Evolutionary conservation across 2,888 invertebrate species (phyloP).

Genomic region (Stenodema calcarata): DNA sequence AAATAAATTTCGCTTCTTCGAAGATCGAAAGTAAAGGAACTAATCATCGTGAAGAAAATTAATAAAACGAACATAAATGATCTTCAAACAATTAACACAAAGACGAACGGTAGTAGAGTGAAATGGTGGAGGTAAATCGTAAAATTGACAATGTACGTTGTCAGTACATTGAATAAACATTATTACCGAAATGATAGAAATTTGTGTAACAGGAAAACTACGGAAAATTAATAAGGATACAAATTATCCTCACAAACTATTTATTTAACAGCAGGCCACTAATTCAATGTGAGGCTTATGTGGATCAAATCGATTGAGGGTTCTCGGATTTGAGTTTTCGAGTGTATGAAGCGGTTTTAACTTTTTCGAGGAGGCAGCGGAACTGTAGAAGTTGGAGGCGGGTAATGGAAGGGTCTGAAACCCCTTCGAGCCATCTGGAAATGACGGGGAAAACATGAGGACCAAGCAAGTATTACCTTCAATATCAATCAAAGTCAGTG

Average conservation of each 20-base stretch:
- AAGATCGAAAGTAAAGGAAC: background rate
- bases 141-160: too few species aligned
- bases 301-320: background rate
- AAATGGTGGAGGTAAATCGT: too few species aligned
- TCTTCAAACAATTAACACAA: background rate
- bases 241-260: too few species aligned
- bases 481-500: too few species aligned
- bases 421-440: constrained; percentile 25
- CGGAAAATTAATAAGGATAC: too few species aligned
- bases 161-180: too few species aligned
- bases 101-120: too few species aligned
- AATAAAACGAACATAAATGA: background rate
- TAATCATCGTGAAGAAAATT: background rate
- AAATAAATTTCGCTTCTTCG: background rate
- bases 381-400: constrained; percentile 31
- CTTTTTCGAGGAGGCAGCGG: constrained; percentile 36
- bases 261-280: too few species aligned
- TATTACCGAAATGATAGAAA: too few species aligned
- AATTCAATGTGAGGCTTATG: too few species aligned
- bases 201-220: too few species aligned
- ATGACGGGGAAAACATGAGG: too few species aligned
- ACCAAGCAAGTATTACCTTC: background rate
- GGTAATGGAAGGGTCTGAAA: constrained; percentile 39
- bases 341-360: constrained; percentile 31
- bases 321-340: constrained; percentile 30